These are phyloP conservation scores for Dasyprocta punctata DNA, from an alignment of 2,113 vertebrate species.

Conservation along the genomic window DNA sequence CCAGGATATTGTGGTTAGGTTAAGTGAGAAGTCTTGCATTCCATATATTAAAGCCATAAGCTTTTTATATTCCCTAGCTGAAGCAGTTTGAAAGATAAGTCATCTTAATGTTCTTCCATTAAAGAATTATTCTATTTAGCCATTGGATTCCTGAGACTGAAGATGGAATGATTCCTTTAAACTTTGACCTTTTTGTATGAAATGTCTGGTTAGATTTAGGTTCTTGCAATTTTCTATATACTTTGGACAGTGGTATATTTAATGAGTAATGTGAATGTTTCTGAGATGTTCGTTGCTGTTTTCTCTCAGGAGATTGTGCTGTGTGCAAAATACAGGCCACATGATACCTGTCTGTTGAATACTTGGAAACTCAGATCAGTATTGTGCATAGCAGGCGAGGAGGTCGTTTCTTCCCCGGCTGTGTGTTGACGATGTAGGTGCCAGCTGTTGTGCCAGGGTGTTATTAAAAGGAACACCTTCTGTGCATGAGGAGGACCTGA, in stretches of 20 bases:
- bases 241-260: conserved; percentile 9
- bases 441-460: background rate
- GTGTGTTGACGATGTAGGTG: background rate
- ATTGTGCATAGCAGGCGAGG: background rate
- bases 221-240: background rate
- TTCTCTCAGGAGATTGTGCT: conserved; percentile 23
- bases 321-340: background rate
- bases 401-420: background rate
- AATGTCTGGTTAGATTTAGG: background rate
- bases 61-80: conserved; percentile 35
- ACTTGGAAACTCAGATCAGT: conserved; percentile 24
- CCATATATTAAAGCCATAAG: background rate
- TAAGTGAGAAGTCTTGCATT: background rate
- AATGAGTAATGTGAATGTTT: background rate
- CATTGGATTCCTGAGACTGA: background rate
- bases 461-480: background rate
- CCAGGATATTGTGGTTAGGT: conserved; percentile 27
- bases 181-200: background rate
- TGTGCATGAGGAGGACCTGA: background rate
- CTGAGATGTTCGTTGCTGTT: background rate
- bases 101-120: conserved; percentile 28
- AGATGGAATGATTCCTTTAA: conserved; percentile 1
- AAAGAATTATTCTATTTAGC: conserved; percentile 13
- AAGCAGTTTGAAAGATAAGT: conserved; percentile 17
- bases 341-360: background rate